These are phyloP conservation scores for Choloepus didactylus DNA, from an alignment of 2,797 vertebrate genomes.

Conservation along the genomic window DNA sequence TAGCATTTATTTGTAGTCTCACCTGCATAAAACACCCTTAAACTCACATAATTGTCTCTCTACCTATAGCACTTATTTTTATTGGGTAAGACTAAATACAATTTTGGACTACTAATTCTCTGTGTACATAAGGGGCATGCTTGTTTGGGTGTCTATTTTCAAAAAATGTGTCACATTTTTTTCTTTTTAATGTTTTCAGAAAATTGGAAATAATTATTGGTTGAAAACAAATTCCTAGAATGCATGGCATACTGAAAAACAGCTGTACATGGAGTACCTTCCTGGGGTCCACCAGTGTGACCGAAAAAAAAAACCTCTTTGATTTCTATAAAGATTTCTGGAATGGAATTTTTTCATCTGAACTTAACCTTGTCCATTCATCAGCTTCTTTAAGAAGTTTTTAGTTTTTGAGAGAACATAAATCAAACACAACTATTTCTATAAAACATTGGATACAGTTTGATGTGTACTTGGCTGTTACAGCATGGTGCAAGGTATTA, in stretches of 20 bases:
- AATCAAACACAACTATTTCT: background rate
- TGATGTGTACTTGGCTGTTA: background rate
- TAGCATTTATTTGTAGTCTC: background rate
- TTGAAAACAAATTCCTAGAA: conserved; percentile 54
- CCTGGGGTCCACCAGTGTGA: background rate
- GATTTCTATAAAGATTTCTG: background rate
- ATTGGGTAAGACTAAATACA: background rate
- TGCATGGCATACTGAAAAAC: background rate
- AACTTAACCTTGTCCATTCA: conserved; percentile 37
- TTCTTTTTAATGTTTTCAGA: conserved; percentile 54
- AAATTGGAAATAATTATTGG: conserved; percentile 33
- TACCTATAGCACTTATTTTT: conserved; percentile 18
- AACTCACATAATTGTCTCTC: conserved; percentile 14
- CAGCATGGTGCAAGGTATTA: background rate
- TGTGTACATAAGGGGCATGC: conserved; percentile 20
- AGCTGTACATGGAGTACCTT: background rate
- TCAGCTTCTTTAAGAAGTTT: background rate
- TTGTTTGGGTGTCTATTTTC: conserved; percentile 37
- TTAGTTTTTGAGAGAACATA: conserved; percentile 25
- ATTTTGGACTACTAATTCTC: conserved; percentile 40
- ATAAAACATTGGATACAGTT: background rate
- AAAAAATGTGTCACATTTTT: conserved; percentile 21
- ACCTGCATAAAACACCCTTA: conserved; percentile 30
- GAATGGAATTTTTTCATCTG: background rate
- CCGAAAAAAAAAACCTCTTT: background rate